phyloP scores from a whole-genome alignment of 2,113 vertebrate species.

The Brachionichthys hirsutus region DNA sequence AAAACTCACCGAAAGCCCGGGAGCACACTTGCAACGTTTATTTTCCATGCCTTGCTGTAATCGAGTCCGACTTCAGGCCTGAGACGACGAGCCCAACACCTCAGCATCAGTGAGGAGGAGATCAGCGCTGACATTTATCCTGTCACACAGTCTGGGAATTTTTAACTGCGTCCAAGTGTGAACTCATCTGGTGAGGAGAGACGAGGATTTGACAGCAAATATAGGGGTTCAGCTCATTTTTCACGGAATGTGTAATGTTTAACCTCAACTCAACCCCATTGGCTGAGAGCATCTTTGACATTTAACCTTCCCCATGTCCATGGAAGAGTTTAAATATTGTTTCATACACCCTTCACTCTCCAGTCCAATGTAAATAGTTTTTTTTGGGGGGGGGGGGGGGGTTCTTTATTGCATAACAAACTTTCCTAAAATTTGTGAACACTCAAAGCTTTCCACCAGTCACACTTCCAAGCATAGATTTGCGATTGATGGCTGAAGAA shows the following conservation, averaged over 20 bases:
- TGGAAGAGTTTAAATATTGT: neutral
- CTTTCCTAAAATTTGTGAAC: too few species aligned
- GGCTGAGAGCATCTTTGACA: neutral
- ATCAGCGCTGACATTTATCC: conserved; percentile 20
- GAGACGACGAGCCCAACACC: conserved; percentile 2
- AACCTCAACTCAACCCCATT: conserved; percentile 10
- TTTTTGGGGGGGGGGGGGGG: too few species aligned
- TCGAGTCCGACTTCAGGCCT: conserved; percentile 11
- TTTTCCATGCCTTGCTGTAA: conserved; percentile 16
- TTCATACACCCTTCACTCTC: neutral
- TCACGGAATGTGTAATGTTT: conserved; percentile 25
- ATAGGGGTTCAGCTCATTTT: too few species aligned
- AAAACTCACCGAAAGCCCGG: conserved; percentile 39
- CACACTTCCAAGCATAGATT: too few species aligned
- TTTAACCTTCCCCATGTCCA: neutral
- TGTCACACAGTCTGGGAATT: neutral
- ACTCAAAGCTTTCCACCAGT: too few species aligned
- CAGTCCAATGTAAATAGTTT: too few species aligned
- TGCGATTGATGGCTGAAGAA: too few species aligned
- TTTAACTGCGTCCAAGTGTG: too few species aligned
- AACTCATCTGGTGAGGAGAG: neutral
- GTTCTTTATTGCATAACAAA: too few species aligned
- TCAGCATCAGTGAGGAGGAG: conserved; percentile 5
- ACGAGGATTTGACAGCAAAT: neutral
- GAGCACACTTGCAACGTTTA: conserved; percentile 12